Evolutionary conservation across 2,888 invertebrate genomes (phyloP).

Genomic region (Mechanitis messenoides): DNA sequence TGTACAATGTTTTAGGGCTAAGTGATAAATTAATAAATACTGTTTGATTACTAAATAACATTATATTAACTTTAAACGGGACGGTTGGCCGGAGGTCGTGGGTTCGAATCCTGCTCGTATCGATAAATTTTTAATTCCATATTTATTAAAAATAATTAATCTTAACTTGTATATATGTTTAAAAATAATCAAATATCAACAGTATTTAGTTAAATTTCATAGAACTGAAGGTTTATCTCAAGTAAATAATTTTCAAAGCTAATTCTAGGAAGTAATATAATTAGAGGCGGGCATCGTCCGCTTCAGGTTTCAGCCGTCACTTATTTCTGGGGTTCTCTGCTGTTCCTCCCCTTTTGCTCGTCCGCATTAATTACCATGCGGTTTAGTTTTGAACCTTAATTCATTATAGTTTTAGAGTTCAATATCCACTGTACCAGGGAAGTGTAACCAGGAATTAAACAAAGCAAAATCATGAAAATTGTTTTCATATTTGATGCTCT

Average conservation of each 20-base stretch:
- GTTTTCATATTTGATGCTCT: conserved; percentile 25
- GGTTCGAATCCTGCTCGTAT: no score
- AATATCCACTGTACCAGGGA: conserved; percentile 43
- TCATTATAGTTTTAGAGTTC: conserved; percentile 50
- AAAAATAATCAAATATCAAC: no score
- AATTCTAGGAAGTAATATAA: conserved; percentile 60
- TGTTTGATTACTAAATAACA: no score
- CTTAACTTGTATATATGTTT: no score
- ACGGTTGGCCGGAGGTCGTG: no score
- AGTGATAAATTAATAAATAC: no score
- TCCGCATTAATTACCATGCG: conserved; percentile 38
- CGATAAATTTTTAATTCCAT: no score
- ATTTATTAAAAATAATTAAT: no score
- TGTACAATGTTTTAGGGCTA: no score
- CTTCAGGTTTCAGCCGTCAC: conserved; percentile 45
- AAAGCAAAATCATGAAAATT: conserved; percentile 29
- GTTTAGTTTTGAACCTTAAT: conserved; percentile 48
- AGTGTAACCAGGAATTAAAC: conserved; percentile 24
- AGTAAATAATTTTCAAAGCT: conserved; percentile 49
- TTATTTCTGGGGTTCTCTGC: conserved; percentile 49
- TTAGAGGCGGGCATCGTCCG: conserved; percentile 48
- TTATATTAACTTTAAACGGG: no score
- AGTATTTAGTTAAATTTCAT: conserved; percentile 1
- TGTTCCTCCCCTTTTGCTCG: conserved; percentile 43
- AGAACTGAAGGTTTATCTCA: conserved; percentile 5